Evolutionary conservation across 2,888 invertebrate species (phyloP).

Genomic region (Meandrusa payeni): DNA sequence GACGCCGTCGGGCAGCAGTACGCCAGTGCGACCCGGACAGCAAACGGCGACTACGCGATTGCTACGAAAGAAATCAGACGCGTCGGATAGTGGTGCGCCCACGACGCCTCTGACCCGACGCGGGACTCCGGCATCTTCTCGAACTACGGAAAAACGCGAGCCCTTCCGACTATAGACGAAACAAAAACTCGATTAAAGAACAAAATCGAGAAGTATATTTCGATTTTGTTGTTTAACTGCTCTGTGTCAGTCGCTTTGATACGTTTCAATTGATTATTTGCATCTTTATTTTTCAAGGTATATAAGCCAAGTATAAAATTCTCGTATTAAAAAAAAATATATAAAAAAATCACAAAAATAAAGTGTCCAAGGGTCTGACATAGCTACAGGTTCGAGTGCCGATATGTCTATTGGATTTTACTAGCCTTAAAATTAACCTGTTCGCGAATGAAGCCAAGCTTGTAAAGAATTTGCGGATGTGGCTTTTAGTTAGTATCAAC

Average conservation of each 20-base stretch:
- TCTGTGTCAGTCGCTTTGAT: constrained; percentile 51
- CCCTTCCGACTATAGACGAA: constrained; percentile 86
- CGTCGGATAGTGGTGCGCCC: constrained; percentile 83
- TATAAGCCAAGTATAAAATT: constrained; percentile 38
- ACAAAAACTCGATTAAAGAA: constrained; percentile 27
- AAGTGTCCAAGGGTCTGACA: constrained; percentile 45
- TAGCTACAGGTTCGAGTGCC: constrained; percentile 51
- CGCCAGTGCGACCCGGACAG: constrained; percentile 84
- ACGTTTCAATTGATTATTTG: constrained; percentile 26
- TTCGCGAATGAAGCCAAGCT: constrained; percentile 76
- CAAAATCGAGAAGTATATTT: constrained; percentile 24
- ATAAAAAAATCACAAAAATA: constrained; percentile 28
- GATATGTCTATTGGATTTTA: constrained; percentile 53
- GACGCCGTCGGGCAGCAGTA: constrained; percentile 88
- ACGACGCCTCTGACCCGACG: constrained; percentile 63
- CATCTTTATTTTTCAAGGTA: constrained; percentile 34
- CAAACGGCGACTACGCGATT: constrained; percentile 83
- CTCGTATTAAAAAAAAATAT: constrained; percentile 31
- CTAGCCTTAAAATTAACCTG: constrained; percentile 70
- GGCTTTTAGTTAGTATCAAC: constrained; percentile 63
- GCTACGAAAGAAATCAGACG: constrained; percentile 84
- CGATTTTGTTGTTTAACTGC: constrained; percentile 31
- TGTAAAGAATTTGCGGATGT: constrained; percentile 64
- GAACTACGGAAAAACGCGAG: constrained; percentile 82
- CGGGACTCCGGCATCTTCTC: constrained; percentile 61